A percentile compares a stretch with the other conserved stretches of the same genome.
Conservation (phyloP, 35 echinoderm and acorn worm genomes). For the Holothuria glaberrima region DNA sequence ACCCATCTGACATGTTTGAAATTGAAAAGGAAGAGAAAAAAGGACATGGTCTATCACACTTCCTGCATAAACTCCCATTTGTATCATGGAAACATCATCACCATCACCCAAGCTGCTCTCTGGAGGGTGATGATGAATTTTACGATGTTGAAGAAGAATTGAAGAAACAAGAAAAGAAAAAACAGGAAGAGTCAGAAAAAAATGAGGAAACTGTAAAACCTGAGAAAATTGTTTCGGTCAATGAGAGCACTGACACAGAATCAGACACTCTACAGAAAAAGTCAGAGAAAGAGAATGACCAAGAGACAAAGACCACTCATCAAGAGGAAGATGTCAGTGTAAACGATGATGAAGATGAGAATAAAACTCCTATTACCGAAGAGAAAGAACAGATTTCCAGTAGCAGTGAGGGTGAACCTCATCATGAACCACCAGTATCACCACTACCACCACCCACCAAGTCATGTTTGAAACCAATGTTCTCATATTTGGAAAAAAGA, state of each 20-base stretch:
- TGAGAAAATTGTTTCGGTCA: not conserved
- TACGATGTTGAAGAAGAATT: slow-evolving; percentile 23
- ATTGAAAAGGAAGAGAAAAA: slow-evolving; percentile 39
- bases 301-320: not conserved
- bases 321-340: no score
- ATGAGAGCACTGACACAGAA: slow-evolving; percentile 10
- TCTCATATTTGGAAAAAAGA: not conserved
- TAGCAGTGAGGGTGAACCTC: not conserved
- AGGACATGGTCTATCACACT: slow-evolving; percentile 18
- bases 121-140: slow-evolving; percentile 14
- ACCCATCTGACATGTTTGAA: slow-evolving; percentile 30
- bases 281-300: not conserved
- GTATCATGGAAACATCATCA: slow-evolving; percentile 25
- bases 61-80: slow-evolving; percentile 31
- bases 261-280: not conserved
- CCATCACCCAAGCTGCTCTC: slow-evolving; percentile 5
- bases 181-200: not conserved
- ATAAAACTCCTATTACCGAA: no score
- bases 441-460: slow-evolving; percentile 39
- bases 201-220: not conserved
- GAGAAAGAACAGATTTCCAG: no score
- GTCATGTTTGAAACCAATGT: slow-evolving; percentile 31
- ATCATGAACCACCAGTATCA: slow-evolving; percentile 45
- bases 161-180: not conserved
- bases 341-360: no score